Percentiles rank a stretch among this genome's conserved stretches.
Evolutionary conservation across 2,797 vertebrate species (phyloP).

Genomic region (Pseudochirops corinnae): DNA sequence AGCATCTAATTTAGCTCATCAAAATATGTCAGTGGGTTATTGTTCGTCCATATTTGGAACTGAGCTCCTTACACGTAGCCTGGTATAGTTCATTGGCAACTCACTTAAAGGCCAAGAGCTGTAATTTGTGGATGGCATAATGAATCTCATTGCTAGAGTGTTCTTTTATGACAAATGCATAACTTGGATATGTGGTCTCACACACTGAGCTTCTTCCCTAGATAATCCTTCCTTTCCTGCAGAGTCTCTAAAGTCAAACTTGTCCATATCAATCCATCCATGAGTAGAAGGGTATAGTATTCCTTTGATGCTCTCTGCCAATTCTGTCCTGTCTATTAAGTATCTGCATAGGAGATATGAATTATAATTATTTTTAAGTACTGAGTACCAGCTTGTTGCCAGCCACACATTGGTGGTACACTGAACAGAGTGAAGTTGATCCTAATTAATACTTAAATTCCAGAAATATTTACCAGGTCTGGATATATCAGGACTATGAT

Average conservation of each 20-base stretch:
- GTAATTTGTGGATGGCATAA: background rate
- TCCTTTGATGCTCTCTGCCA: background rate
- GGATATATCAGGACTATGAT: background rate
- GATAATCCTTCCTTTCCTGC: background rate
- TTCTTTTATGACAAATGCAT: background rate
- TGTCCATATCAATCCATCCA: background rate
- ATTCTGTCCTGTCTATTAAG: background rate
- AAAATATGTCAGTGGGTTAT: background rate
- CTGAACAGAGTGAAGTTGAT: background rate
- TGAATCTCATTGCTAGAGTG: background rate
- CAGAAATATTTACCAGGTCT: background rate
- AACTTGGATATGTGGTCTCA: background rate
- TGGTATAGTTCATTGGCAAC: background rate
- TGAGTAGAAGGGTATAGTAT: background rate
- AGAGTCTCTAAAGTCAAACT: background rate
- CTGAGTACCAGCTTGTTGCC: background rate
- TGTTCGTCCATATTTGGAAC: background rate
- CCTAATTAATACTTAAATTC: background rate
- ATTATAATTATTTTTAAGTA: background rate
- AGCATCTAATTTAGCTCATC: background rate
- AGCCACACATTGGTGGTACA: background rate
- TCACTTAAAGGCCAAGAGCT: background rate
- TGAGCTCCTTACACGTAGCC: background rate
- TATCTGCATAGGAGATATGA: background rate
- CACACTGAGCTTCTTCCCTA: background rate